A percentile compares a stretch with the other conserved stretches of the same genome.
Conservation (phyloP, 2,113 vertebrate species). For the Beaufortia kweichowensis region DNA sequence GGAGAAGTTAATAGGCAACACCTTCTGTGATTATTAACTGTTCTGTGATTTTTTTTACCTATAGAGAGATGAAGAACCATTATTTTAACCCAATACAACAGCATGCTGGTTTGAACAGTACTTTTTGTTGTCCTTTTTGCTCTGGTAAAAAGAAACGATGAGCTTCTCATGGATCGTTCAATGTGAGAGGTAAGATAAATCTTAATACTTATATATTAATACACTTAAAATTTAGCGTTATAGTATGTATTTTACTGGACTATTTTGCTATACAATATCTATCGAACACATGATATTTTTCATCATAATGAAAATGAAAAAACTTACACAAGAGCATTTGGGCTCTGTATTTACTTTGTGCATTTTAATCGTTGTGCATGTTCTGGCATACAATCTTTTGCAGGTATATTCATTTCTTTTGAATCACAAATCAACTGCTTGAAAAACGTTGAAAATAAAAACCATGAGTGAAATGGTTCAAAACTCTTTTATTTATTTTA, state of each 20-base stretch:
- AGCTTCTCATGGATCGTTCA: too few species aligned
- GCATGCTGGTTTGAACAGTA: background rate
- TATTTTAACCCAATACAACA: too few species aligned
- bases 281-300: too few species aligned
- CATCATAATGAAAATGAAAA: slow-evolving; percentile 39
- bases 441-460: slow-evolving; percentile 57
- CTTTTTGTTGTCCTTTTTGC: background rate
- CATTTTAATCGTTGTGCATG: slow-evolving; percentile 61
- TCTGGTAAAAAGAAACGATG: background rate
- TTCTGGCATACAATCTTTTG: slow-evolving; percentile 60
- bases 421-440: slow-evolving; percentile 52
- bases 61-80: too few species aligned
- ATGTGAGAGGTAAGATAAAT: too few species aligned
- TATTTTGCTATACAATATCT: too few species aligned
- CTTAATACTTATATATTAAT: too few species aligned
- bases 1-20: too few species aligned
- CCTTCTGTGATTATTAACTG: too few species aligned
- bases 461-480: slow-evolving; percentile 76
- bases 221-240: too few species aligned
- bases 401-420: slow-evolving; percentile 54
- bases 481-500: slow-evolving; percentile 88
- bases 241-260: too few species aligned
- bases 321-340: slow-evolving; percentile 55
- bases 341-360: slow-evolving; percentile 58
- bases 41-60: too few species aligned